Base-by-base conservation (phyloP, 1,140 invertebrate species). In the Hyles euphorbiae region DNA sequence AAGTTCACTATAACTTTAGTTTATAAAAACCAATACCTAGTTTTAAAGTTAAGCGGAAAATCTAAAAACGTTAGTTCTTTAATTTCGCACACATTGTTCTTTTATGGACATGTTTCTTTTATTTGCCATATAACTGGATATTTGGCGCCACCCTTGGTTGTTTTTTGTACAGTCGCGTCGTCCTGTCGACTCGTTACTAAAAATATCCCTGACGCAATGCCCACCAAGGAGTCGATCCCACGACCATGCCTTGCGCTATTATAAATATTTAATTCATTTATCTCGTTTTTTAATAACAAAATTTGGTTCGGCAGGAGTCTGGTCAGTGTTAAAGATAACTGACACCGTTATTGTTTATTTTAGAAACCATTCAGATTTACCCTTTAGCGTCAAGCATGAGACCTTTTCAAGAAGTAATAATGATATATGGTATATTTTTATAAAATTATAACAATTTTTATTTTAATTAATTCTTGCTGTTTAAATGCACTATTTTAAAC, bases 251-350 rank as follows among this genome's bases (percentile, higher is more conserved):
- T 78, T 68, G 66, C 66, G 69, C 61, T 70, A 74, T 79, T 82
- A 84, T 87, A 83, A 83, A 87, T 83, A 83, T 87, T 87, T 87
- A 77, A 82, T 80, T 76, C 79, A 79, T 78, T 81, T 77, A 52
- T 52, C 50, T 52, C 33, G 50, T 52, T 34, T n/a, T 50, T 52
- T 52, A 33, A 52, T 52, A 52, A 52, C 50, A 52, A 34, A 52
- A 52, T 34, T 52, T 52, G 10, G 33, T 52, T 9, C 34, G 50
- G n/a, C 34, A 10, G 33, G 50, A 52, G 50, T 6, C 50, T 52
- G 50, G 11, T 32, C 50, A 52, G 12, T 34, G 50, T 52, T 52
- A 34, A 52, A 52, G 33, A 34, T 52, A 52, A 34, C n/a, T 34
- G 50, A 52, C 50, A 52, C 33, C 10, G 32, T 52, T 52, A 52